Evolutionary conservation across 35 echinoderm and acorn worm genomes (phyloP).

Genomic region (Lytechinus variegatus): DNA sequence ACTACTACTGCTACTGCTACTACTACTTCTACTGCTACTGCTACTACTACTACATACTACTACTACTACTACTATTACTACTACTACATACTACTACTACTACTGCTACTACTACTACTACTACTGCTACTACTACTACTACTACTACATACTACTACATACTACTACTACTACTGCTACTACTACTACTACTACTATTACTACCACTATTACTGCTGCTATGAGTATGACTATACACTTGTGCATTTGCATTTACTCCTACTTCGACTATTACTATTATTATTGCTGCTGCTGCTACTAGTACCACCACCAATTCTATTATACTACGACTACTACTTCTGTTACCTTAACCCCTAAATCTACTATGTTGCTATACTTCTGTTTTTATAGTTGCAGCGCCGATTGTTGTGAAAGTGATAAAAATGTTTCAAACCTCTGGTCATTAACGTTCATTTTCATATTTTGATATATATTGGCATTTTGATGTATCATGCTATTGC

Average conservation of each 20-base stretch:
- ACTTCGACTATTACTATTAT: background rate
- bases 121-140: too few species aligned
- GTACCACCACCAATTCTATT: background rate
- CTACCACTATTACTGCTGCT: slow-evolving; percentile 20
- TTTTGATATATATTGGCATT: too few species aligned
- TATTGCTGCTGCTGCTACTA: background rate
- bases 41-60: too few species aligned
- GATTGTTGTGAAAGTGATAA: too few species aligned
- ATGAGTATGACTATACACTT: background rate
- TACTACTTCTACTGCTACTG: too few species aligned
- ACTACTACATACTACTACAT: too few species aligned
- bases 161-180: background rate
- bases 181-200: slow-evolving; percentile 7
- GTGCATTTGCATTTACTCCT: background rate
- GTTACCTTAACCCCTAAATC: background rate
- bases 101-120: too few species aligned
- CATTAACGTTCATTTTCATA: too few species aligned
- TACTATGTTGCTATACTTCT: background rate
- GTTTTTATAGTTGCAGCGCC: too few species aligned
- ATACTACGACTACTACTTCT: background rate
- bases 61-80: too few species aligned
- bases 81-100: too few species aligned
- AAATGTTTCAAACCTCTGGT: too few species aligned
- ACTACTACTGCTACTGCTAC: background rate
- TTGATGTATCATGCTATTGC: background rate